Conservation (phyloP, 1,140 invertebrate genomes). For the Trachymyrmex septentrionalis region DNA sequence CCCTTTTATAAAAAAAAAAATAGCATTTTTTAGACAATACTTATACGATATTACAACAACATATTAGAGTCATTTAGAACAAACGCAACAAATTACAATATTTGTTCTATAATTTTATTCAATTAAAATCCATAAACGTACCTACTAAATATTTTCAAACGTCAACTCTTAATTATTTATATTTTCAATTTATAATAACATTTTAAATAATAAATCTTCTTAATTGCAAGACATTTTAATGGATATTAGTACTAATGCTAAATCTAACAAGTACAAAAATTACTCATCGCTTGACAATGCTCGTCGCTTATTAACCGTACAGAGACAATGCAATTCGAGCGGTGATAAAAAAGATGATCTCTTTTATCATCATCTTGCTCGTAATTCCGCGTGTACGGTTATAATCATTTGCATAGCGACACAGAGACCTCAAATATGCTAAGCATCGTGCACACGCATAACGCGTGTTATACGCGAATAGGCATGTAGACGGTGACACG, state of each 20-base stretch:
- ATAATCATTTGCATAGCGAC: conserved; percentile 58
- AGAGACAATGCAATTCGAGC: conserved; percentile 8
- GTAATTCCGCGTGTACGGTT: conserved; percentile 33
- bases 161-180: background rate
- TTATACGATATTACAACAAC: background rate
- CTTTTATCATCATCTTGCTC: conserved; percentile 52
- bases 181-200: too few relatives aligned
- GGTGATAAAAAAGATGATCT: conserved; percentile 40
- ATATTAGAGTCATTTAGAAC: background rate
- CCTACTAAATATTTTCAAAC: background rate
- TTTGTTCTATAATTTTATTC: background rate
- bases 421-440: conserved; percentile 49
- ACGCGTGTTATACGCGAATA: conserved; percentile 47
- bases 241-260: background rate
- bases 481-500: conserved; percentile 47
- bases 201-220: background rate
- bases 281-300: conserved; percentile 9
- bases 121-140: background rate
- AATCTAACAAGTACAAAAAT: background rate
- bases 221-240: background rate
- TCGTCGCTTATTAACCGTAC: background rate
- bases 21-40: background rate
- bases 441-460: conserved; percentile 48
- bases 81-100: conserved; percentile 2
- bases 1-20: background rate